Percentiles rank a stretch among this genome's conserved stretches.
Evolutionary conservation across 2,113 vertebrate genomes (phyloP).

Genomic region (Odocoileus hemionus): DNA sequence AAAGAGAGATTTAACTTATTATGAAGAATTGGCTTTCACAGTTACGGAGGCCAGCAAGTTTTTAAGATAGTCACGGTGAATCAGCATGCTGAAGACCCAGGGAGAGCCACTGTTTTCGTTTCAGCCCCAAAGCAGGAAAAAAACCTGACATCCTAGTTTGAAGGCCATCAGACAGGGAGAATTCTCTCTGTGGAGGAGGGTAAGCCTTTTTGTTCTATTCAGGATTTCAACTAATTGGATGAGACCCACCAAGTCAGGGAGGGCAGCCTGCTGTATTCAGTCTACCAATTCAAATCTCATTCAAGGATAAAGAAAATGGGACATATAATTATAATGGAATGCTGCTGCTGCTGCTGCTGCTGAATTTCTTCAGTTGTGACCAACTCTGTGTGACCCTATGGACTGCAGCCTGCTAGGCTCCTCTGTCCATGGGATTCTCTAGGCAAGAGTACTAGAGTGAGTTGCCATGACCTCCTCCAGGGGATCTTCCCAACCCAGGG

Average conservation of each 20-base stretch:
- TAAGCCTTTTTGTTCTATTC: background rate
- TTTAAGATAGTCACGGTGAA: background rate
- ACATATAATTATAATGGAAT: background rate
- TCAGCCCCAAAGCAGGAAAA: background rate
- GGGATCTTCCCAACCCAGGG: background rate
- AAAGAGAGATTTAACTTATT: background rate
- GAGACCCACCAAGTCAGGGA: background rate
- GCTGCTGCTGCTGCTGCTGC: background rate
- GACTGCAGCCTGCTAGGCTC: background rate
- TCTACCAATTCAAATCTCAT: background rate
- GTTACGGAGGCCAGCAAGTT: background rate
- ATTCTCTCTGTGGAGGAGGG: background rate
- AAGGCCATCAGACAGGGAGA: background rate
- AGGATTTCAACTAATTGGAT: background rate
- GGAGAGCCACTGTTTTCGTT: background rate
- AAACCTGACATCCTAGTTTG: background rate
- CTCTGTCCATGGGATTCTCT: background rate
- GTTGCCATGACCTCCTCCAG: background rate
- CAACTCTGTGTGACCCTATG: background rate
- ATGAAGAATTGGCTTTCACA: background rate
- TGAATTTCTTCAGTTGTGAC: background rate
- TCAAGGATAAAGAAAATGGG: background rate
- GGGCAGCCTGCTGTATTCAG: background rate
- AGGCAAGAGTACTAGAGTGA: background rate
- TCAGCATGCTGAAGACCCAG: background rate